Base-by-base conservation (phyloP, 2,113 vertebrate genomes). In the Lamprologus ornatipinnis region DNA sequence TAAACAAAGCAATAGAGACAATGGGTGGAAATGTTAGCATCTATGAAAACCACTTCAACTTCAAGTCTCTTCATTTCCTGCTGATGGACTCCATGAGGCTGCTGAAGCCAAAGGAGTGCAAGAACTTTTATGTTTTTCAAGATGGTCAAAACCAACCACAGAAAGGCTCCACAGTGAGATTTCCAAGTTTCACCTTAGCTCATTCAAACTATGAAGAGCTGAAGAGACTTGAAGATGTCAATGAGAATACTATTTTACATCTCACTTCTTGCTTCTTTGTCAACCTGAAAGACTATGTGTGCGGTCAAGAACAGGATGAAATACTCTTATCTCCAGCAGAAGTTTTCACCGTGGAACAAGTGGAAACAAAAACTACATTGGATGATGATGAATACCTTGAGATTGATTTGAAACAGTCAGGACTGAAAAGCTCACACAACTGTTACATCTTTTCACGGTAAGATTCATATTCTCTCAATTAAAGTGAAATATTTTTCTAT, bases 1-100 rank as follows among this genome's bases (percentile, higher is more conserved):
- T 68, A 0, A 40, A 40, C 19, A 40, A 40, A 1, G 63, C 35
- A 68, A 68, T 40, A 3, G 63, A 68, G 63, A 68, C 63, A 21
- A 40, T 40, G 63, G 31, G 60, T 65, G 60, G 31, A 35, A n/a
- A 65, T 65, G 17, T 65, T 3, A 63, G 4, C 31, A 37, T n/a
- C 9, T 65, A 65, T 35, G 60, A 26, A 0, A 11, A 6, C 73
- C 88, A 2, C 17, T 96, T 96, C 88, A 26, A 81, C 13, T 96
- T 93, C 84, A 97, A 96, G 89, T 92, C 95, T 31, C 75, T 97
- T 40, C 93, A 96, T 79, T 97, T 96, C 75, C 92, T 97, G 35
- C 87, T 97, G 6, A 95, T 86, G 87, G 95, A 96, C 86, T 58
- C 91, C 23, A 84, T 97, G 80, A 81, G 0, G 5, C 70, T 92